phyloP scores from a whole-genome alignment of 2,113 vertebrate species.

The Chunga burmeisteri region DNA sequence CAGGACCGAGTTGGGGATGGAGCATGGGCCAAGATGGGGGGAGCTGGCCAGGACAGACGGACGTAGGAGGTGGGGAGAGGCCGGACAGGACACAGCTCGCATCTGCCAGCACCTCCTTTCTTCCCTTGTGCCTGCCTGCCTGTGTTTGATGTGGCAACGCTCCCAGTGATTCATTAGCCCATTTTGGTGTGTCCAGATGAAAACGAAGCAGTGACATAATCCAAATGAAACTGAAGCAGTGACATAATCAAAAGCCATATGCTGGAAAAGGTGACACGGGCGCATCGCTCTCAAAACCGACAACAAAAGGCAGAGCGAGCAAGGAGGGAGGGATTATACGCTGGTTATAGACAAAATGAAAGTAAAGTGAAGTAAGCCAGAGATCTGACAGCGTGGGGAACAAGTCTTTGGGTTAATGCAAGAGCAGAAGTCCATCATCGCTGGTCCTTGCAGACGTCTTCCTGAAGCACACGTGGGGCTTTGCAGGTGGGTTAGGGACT shows the following conservation, averaged over 20 bases:
- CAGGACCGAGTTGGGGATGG: neutral
- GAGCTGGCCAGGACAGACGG: neutral
- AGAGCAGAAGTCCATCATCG: neutral
- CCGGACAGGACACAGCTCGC: neutral
- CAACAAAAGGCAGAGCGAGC: neutral
- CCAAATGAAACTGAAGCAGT: neutral
- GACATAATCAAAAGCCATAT: neutral
- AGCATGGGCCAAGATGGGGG: fast-evolving
- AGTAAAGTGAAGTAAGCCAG: neutral
- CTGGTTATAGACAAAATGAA: neutral
- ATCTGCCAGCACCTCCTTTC: neutral
- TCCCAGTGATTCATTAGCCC: neutral
- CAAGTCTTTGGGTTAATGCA: neutral
- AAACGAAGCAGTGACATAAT: neutral
- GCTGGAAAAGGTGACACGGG: neutral
- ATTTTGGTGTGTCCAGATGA: neutral
- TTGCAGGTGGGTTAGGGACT: neutral
- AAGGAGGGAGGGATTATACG: neutral
- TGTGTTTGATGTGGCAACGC: neutral
- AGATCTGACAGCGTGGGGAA: fast-evolving
- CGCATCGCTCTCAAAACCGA: fast-evolving
- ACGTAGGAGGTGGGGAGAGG: neutral
- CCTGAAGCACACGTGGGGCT: fast-evolving
- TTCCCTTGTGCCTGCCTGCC: neutral
- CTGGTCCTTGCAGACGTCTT: neutral